Conservation (phyloP, 1,140 invertebrate species). For the Pogonomyrmex californicus region DNA sequence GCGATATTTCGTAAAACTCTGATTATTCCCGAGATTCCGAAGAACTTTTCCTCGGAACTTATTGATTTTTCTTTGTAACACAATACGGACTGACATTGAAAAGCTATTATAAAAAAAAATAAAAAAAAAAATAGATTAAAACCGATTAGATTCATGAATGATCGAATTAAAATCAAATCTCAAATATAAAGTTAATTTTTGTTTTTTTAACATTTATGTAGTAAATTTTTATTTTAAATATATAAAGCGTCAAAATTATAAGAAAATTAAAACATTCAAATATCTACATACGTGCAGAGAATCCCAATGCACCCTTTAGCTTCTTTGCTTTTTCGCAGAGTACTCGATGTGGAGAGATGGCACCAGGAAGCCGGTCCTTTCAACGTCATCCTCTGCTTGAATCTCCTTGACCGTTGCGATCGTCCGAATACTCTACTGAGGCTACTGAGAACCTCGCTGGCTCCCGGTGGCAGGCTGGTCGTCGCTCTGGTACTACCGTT, state of each 20-base stretch:
- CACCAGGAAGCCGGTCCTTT: slow-evolving; percentile 87
- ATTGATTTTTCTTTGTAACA: background rate
- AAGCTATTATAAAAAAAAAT: background rate
- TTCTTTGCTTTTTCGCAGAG: slow-evolving; percentile 84
- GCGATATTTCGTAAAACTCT: background rate
- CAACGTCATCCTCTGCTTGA: slow-evolving; percentile 95
- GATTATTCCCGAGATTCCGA: background rate
- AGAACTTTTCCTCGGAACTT: background rate
- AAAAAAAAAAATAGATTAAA: background rate
- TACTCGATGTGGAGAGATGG: slow-evolving; percentile 94
- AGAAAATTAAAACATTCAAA: slow-evolving; percentile 7
- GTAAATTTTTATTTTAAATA: no score
- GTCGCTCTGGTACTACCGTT: slow-evolving; percentile 96
- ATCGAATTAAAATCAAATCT: background rate
- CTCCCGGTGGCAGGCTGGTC: slow-evolving; percentile 90
- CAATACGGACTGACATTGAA: background rate
- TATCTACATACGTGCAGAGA: background rate
- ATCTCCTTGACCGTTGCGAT: slow-evolving; percentile 96
- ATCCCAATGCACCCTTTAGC: background rate
- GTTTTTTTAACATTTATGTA: no score
- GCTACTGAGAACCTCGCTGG: slow-evolving; percentile 90
- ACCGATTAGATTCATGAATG: background rate
- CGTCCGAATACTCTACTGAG: slow-evolving; percentile 91
- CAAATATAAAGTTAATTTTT: no score
- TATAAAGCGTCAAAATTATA: background rate